Evolutionary conservation across 2,113 vertebrate genomes (phyloP), one percentile per base, ranked within the genome.

Genomic region (Mungos mungo): DNA sequence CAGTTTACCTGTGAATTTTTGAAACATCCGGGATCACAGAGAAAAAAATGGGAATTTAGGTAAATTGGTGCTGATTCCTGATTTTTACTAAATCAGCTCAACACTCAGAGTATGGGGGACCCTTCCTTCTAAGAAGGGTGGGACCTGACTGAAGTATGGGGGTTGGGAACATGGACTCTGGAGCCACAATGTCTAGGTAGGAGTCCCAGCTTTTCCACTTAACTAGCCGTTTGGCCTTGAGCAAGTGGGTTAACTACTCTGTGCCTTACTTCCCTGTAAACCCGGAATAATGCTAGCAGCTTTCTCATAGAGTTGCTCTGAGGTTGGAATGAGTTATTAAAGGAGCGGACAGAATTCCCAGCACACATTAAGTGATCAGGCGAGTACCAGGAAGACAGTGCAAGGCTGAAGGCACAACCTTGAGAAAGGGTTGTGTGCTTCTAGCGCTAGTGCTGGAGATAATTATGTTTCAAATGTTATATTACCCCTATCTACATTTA

Each of bases 401-500:
- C 63, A 52, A 65, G 69, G 81, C 45, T 35, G 38, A 88, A 50
- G 11, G 38, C 25, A 66, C 41, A 74, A 35, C 88, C 41, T 47
- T 79, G 79, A 93, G 63, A 72, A 86, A 69, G 25, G 35, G 50
- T 38, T 35, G 1, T 66, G 45, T 47, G 45, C 47, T 31, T 71
- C 21, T 1, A 7, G 52, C 0, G 27, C 31, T 80, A 31, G 33
- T 18, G 52, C 57, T 72, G 69, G 80, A 47, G 71, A 88, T 57
- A 82, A 95, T 83, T 54, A 60, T 5, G 60, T 84, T 92, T 86
- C 72, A 21, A 84, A 86, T 11, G 0, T 79, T 79, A 2, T 16
- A n/a, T 35, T 11, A 68, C 77, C 33, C 81, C 87, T 95, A 93
- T 77, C 96, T 92, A 54, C 52, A 29, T 31, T 79, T 54, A 81